phyloP scores from a whole-genome alignment of 1,140 invertebrate species.

The Saccostrea cuccullata region DNA sequence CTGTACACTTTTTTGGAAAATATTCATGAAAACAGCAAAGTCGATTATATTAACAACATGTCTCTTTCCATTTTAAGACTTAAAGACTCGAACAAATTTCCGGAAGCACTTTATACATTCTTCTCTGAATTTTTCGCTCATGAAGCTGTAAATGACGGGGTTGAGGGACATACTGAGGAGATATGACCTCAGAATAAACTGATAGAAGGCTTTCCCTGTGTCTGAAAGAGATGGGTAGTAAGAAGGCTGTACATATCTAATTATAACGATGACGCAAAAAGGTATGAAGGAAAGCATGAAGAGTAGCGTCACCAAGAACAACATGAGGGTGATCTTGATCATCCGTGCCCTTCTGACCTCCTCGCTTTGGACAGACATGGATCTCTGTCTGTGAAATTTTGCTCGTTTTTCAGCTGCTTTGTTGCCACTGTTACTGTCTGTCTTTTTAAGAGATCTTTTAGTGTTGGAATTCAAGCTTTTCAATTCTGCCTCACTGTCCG shows the following conservation, averaged over 20 bases:
- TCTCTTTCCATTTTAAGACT: neutral
- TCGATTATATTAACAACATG: too few relatives aligned
- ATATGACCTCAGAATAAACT: constrained; percentile 49
- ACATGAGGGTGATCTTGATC: constrained; percentile 58
- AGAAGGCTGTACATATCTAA: constrained; percentile 33
- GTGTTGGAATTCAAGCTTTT: neutral
- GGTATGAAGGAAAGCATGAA: constrained; percentile 55
- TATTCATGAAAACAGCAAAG: too few relatives aligned
- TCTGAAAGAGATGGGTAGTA: constrained; percentile 28
- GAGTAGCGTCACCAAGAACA: constrained; percentile 51
- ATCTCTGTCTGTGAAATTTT: constrained; percentile 44
- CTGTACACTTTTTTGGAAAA: too few relatives aligned
- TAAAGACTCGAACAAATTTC: constrained; percentile 15
- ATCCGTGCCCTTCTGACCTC: constrained; percentile 47
- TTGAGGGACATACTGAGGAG: constrained; percentile 50
- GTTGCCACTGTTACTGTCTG: neutral
- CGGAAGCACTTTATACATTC: constrained; percentile 24
- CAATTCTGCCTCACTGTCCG: neutral
- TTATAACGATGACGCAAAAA: constrained; percentile 54
- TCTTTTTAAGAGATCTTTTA: neutral
- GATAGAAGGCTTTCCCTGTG: constrained; percentile 44
- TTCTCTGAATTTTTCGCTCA: constrained; percentile 52
- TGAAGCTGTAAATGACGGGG: constrained; percentile 53
- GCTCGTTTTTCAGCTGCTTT: neutral
- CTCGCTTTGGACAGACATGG: constrained; percentile 50